Conservation (phyloP, 2,888 invertebrate species). For the Laothoe populi region DNA sequence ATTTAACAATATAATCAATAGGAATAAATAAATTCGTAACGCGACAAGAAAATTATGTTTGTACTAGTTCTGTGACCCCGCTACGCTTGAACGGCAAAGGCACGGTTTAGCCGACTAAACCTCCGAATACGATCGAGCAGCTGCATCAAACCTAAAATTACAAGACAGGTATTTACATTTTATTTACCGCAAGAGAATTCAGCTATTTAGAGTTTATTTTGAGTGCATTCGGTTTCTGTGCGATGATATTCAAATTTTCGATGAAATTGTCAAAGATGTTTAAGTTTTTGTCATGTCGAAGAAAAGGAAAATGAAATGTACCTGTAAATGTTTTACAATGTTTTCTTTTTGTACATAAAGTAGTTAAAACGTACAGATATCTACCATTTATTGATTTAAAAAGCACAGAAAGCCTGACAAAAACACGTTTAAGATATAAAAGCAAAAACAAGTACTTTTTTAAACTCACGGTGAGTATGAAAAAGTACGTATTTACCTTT, state of each 20-base stretch:
- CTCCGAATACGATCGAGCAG: conserved; percentile 54
- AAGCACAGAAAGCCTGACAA: not conserved
- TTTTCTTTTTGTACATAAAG: not conserved
- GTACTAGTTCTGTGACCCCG: conserved; percentile 80
- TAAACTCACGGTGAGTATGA: not conserved
- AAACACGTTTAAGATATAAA: not conserved
- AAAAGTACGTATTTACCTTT: no score
- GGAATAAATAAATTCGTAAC: conserved; percentile 48
- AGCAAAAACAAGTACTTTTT: no score
- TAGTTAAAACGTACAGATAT: not conserved
- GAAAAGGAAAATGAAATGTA: not conserved
- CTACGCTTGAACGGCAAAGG: conserved; percentile 73
- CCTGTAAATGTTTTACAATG: not conserved
- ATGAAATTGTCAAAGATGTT: conserved; percentile 5
- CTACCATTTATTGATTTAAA: not conserved
- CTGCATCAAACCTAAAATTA: conserved; percentile 42
- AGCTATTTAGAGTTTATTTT: conserved; percentile 15
- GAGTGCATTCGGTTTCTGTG: conserved; percentile 2
- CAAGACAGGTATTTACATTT: conserved; percentile 3
- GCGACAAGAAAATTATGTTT: conserved; percentile 62
- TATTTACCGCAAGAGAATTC: conserved; percentile 24
- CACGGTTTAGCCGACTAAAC: conserved; percentile 64
- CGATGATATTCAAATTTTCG: conserved; percentile 10
- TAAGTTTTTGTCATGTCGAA: conserved; percentile 5
- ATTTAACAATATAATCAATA: conserved; percentile 33